A percentile compares a stretch with the other conserved stretches of the same genome.
These are phyloP conservation scores for Girardia tigrina DNA, from an alignment of 2,888 invertebrate genomes.

Conservation along the genomic window DNA sequence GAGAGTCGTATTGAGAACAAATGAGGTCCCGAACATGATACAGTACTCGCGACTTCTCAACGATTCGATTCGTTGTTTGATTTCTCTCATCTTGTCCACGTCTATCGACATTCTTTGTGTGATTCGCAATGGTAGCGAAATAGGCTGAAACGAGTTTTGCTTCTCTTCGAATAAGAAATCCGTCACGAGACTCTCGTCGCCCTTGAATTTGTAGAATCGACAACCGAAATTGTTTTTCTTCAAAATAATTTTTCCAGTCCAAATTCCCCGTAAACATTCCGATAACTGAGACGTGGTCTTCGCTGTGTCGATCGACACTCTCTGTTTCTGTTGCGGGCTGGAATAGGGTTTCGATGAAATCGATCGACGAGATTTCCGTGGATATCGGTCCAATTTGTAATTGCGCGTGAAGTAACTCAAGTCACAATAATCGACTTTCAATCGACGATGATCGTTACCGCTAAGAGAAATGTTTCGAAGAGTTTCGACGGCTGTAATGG, in stretches of 20 bases:
- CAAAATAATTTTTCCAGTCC: constrained; percentile 84
- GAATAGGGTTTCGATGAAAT: constrained; percentile 17
- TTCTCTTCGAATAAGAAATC: constrained; percentile 1
- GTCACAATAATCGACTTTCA: constrained; percentile 91
- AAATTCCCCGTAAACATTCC: constrained; percentile 57
- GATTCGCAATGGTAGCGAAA: not conserved
- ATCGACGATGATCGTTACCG: constrained; percentile 71
- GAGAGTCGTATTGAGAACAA: not conserved
- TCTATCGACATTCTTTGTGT: not conserved
- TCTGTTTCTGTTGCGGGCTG: not conserved
- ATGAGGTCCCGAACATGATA: not conserved
- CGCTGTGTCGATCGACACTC: constrained; percentile 35
- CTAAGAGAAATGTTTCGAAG: constrained; percentile 53
- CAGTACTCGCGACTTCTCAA: not conserved
- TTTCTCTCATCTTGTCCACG: not conserved
- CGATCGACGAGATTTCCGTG: not conserved
- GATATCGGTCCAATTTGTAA: not conserved
- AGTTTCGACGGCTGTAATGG: constrained; percentile 73
- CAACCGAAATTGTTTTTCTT: constrained; percentile 91
- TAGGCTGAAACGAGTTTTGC: not conserved
- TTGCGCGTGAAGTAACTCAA: constrained; percentile 49
- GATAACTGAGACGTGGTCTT: constrained; percentile 45
- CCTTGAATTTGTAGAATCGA: constrained; percentile 80
- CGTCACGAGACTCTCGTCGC: constrained; percentile 73
- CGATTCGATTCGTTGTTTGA: not conserved